Conservation (phyloP, 2,113 vertebrate species). For the Ranitomeya imitator region DNA sequence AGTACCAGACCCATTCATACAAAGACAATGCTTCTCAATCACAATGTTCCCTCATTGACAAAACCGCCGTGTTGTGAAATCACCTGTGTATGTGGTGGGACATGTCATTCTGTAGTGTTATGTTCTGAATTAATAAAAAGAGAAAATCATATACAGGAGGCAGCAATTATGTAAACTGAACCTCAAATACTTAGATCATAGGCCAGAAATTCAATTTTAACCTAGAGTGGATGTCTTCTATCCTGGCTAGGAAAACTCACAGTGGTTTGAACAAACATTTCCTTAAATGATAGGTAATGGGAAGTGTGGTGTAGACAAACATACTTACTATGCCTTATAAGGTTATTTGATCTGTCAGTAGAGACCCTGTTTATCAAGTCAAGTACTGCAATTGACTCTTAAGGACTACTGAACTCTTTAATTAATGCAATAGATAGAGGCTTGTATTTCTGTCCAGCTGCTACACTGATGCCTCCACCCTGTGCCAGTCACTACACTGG, state of each 20-base stretch:
- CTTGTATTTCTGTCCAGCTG: too few species aligned
- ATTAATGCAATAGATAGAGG: too few species aligned
- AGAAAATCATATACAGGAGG: neutral
- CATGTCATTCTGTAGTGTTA: neutral
- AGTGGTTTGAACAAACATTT: neutral
- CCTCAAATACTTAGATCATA: neutral
- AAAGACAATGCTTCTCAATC: constrained; percentile 19
- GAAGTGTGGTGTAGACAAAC: neutral
- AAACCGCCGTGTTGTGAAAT: neutral
- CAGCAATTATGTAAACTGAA: neutral
- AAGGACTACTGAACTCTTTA: too few species aligned
- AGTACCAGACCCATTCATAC: neutral
- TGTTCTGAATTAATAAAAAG: neutral
- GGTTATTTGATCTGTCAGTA: neutral
- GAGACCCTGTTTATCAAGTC: neutral
- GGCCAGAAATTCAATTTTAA: neutral
- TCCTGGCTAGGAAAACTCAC: neutral
- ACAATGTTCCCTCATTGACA: neutral
- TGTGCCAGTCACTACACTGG: too few species aligned
- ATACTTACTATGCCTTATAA: neutral
- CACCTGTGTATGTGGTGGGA: neutral
- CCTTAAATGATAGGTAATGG: neutral
- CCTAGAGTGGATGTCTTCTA: neutral
- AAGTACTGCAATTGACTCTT: neutral
- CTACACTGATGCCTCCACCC: too few species aligned